Evolutionary conservation across 2,888 invertebrate genomes (phyloP).

Genomic region (Dasypogon diadema): DNA sequence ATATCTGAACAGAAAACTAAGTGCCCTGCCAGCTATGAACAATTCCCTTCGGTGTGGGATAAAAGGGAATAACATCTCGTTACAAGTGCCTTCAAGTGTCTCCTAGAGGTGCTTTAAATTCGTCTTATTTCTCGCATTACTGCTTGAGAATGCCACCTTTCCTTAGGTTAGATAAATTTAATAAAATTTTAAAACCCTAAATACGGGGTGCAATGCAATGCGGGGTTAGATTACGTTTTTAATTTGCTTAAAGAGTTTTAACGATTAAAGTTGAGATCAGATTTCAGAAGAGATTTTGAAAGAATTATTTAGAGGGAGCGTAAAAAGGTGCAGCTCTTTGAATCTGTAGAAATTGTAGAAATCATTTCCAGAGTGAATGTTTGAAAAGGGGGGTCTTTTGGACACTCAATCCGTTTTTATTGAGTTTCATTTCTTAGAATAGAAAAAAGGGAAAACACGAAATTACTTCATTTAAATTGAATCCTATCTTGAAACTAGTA

Average conservation of each 20-base stretch:
- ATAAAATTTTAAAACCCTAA: slow-evolving; percentile 28
- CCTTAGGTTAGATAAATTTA: slow-evolving; percentile 2
- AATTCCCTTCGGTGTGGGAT: not conserved
- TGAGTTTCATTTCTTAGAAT: too few relatives aligned
- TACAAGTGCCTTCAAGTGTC: not conserved
- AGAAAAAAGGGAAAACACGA: too few relatives aligned
- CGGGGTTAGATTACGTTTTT: not conserved
- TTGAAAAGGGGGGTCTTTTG: too few relatives aligned
- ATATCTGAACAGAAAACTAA: slow-evolving; percentile 28
- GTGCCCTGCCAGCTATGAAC: slow-evolving; percentile 2
- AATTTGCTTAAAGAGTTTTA: slow-evolving; percentile 15
- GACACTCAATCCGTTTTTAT: too few relatives aligned
- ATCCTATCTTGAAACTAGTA: too few relatives aligned
- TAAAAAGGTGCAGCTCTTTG: not conserved
- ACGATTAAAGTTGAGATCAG: slow-evolving; percentile 2
- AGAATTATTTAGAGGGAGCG: not conserved
- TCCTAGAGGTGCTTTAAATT: slow-evolving; percentile 12
- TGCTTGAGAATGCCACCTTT: not conserved
- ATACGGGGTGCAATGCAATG: not conserved
- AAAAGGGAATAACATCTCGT: slow-evolving; percentile 2
- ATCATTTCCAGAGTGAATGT: too few relatives aligned
- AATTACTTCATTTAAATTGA: too few relatives aligned
- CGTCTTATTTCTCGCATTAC: slow-evolving; percentile 9
- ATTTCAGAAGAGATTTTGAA: not conserved
- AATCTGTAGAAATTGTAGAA: too few relatives aligned